These are phyloP conservation scores for Notamacropus eugenii DNA, from an alignment of 2,797 vertebrate species.

Conservation along the genomic window DNA sequence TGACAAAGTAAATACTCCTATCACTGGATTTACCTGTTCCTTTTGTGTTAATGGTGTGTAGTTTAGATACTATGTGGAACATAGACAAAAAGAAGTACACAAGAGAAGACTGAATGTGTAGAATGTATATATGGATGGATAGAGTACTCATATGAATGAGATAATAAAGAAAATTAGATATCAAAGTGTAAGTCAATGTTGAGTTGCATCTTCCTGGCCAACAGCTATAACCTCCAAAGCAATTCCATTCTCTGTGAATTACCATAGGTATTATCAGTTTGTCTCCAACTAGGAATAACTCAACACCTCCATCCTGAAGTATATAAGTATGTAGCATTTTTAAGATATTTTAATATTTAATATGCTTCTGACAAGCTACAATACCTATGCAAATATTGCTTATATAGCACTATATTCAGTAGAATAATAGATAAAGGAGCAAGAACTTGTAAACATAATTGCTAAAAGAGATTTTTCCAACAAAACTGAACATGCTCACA, in stretches of 20 bases:
- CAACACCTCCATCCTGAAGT: neutral
- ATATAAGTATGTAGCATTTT: neutral
- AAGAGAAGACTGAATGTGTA: neutral
- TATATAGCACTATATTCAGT: neutral
- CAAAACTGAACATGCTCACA: neutral
- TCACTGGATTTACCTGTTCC: neutral
- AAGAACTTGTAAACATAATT: neutral
- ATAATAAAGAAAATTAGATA: neutral
- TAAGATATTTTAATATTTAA: neutral
- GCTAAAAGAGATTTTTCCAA: neutral
- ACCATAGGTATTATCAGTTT: neutral
- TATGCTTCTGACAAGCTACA: neutral
- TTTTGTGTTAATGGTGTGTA: neutral
- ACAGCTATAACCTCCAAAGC: neutral
- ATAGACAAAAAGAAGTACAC: neutral
- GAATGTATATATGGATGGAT: neutral
- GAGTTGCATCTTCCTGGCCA: neutral
- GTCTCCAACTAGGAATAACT: neutral
- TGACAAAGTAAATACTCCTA: neutral
- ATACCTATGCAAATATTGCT: neutral
- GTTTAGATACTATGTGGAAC: neutral
- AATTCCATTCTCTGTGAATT: neutral
- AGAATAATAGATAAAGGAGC: neutral
- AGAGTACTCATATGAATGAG: neutral
- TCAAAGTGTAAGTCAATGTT: neutral